Evolutionary conservation across 1,140 invertebrate genomes (phyloP).

Genomic region (Euglossa dilemma): DNA sequence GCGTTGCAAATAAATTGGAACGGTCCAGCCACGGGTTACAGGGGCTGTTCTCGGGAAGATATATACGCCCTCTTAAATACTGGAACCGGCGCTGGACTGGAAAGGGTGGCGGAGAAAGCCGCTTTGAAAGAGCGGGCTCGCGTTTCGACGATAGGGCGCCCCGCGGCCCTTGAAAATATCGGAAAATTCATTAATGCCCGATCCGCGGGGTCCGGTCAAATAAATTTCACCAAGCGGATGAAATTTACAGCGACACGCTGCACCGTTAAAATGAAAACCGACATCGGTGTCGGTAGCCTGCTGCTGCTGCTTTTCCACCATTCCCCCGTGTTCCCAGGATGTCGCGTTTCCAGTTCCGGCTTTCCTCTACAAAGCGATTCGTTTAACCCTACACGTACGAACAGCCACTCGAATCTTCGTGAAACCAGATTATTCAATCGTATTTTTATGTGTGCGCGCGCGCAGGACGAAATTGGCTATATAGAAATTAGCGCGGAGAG

Average conservation of each 20-base stretch:
- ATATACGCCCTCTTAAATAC: slow-evolving; percentile 57
- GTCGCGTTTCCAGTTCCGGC: background rate
- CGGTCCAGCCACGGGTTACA: slow-evolving; percentile 31
- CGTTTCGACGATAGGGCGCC: slow-evolving; percentile 12
- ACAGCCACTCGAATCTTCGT: no score
- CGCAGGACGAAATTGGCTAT: no score
- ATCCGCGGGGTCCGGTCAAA: slow-evolving; percentile 52
- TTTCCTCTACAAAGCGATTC: background rate
- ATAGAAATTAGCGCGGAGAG: no score
- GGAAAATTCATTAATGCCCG: slow-evolving; percentile 66
- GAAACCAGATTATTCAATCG: no score
- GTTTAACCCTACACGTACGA: no score
- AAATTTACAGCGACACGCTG: slow-evolving; percentile 47
- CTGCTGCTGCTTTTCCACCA: background rate
- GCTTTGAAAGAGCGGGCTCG: slow-evolving; percentile 41
- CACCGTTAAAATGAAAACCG: slow-evolving; percentile 2
- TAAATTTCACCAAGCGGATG: slow-evolving; percentile 48
- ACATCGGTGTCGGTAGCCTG: background rate
- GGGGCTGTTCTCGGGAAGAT: slow-evolving; percentile 34
- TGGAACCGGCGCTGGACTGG: background rate
- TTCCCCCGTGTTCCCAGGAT: background rate
- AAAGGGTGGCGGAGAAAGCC: slow-evolving; percentile 3
- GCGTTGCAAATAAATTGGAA: slow-evolving; percentile 61
- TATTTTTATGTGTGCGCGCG: no score
- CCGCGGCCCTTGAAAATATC: slow-evolving; percentile 58